Conservation (phyloP, 2,797 vertebrate genomes). For the Neoniphon sammara region DNA sequence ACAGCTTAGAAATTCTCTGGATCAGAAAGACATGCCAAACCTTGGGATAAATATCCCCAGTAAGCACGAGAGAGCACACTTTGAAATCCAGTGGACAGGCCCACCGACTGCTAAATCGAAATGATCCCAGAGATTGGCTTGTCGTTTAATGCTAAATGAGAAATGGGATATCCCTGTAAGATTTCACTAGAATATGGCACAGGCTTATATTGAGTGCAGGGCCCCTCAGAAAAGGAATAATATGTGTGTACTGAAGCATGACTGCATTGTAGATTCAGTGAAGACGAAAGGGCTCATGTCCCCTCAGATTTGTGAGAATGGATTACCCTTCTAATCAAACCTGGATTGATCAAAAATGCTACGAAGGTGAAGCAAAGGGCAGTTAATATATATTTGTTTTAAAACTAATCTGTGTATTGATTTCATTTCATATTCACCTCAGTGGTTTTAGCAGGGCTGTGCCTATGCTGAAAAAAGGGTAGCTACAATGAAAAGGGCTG, state of each 20-base stretch:
- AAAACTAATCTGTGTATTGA: constrained; percentile 48
- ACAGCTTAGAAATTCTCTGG: background rate
- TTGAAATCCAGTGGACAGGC: constrained; percentile 41
- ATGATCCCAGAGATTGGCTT: constrained; percentile 53
- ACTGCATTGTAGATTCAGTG: constrained; percentile 64
- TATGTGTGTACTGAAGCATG: constrained; percentile 53
- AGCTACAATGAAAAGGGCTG: constrained; percentile 6
- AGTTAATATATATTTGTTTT: constrained; percentile 39
- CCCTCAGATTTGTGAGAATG: constrained; percentile 51
- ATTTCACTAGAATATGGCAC: constrained; percentile 48
- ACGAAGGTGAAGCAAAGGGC: constrained; percentile 23
- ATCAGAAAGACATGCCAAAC: constrained; percentile 10
- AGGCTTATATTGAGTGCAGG: constrained; percentile 26
- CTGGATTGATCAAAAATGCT: constrained; percentile 28
- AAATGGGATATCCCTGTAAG: constrained; percentile 55
- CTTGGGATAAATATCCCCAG: constrained; percentile 37
- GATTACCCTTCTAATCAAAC: constrained; percentile 49
- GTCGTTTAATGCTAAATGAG: constrained; percentile 67
- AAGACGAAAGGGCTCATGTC: constrained; percentile 52
- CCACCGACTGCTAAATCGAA: constrained; percentile 41
- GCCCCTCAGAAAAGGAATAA: constrained; percentile 46
- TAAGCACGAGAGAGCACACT: constrained; percentile 20
- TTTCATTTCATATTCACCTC: constrained; percentile 45
- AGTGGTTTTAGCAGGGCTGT: constrained; percentile 6
- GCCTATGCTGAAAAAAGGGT: background rate